These are phyloP conservation scores for Dorcus parallelipipedus DNA, from an alignment of 2,888 invertebrate species.

Conservation along the genomic window DNA sequence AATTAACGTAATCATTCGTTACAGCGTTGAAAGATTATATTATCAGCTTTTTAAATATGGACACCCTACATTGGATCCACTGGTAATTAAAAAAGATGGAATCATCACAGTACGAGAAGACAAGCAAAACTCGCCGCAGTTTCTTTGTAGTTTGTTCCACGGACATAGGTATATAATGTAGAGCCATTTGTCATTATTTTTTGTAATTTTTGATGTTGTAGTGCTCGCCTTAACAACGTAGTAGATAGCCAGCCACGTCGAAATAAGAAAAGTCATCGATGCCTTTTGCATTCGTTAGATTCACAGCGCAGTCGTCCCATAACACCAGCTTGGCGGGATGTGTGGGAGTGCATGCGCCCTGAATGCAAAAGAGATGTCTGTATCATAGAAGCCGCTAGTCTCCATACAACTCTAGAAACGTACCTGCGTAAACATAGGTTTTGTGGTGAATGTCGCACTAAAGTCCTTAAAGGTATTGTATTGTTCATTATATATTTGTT, in stretches of 20 bases:
- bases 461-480: slow-evolving; percentile 60
- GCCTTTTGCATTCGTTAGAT: slow-evolving; percentile 86
- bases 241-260: slow-evolving; percentile 77
- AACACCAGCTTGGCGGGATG: slow-evolving; percentile 74
- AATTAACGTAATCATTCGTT: slow-evolving; percentile 34
- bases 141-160: slow-evolving; percentile 79
- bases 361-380: slow-evolving; percentile 82
- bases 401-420: slow-evolving; percentile 82
- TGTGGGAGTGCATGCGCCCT: slow-evolving; percentile 81
- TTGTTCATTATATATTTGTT: slow-evolving; percentile 1
- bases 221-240: slow-evolving; percentile 71
- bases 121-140: slow-evolving; percentile 73
- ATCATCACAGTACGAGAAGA: slow-evolving; percentile 78
- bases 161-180: slow-evolving; percentile 69
- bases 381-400: slow-evolving; percentile 78
- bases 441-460: slow-evolving; percentile 89
- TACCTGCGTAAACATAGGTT: slow-evolving; percentile 92
- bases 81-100: slow-evolving; percentile 73
- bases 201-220: slow-evolving; percentile 41
- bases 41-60: slow-evolving; percentile 80
- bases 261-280: slow-evolving; percentile 85
- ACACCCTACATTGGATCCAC: slow-evolving; percentile 83
- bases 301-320: slow-evolving; percentile 74
- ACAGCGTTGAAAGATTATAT: slow-evolving; percentile 84
- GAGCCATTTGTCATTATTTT: slow-evolving; percentile 4